Base-by-base conservation (phyloP, 2,888 invertebrate genomes). In the Crossocerus cetratus region DNA sequence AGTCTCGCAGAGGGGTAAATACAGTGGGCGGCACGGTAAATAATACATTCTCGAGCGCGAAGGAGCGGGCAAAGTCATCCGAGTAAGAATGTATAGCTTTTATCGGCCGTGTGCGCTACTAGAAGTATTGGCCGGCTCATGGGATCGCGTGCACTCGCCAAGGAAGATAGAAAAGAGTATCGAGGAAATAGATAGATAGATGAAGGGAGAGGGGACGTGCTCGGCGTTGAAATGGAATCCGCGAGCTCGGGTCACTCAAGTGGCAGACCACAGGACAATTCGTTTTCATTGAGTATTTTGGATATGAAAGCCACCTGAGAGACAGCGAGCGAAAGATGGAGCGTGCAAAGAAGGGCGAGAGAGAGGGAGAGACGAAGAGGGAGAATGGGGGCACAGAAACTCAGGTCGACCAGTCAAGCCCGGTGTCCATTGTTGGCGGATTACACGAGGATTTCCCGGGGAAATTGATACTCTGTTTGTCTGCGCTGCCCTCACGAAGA, bases 391-490 rank as follows among this genome's bases (percentile, higher is more conserved):
- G 42, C 62, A 72, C 74, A 66, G 74, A 74, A 64, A 80, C 80
- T 78, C 73, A 59, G 70, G 66, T 74, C 74, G 69, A 55, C 64
- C 70, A 42, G 76, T 75, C 80, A 62, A 82, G 70, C 74, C 73
- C 68, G 56, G 67, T 74, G 78, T 74, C 81, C 76, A 84, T 86
- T 86, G 86, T 86, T 81, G 77, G 66, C 80, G 83, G 84, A 84
- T 86, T 85, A 86, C 86, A 85, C 80, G 82, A 80, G 83, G 85
- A 86, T 86, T 86, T 86, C 82, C 83, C 73, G 69, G 69, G 80
- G 84, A 85, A 86, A 86, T 86, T 86, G 86, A 86, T 86, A 86
- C 85, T 82, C 82, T 75, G 83, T 83, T 84, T 84, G 86, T 83
- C 81, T 78, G 74, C 74, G 74, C 74, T 73, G 69, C 18, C 68